phyloP scores from a whole-genome alignment of 2,113 vertebrate genomes.

The Aythya baeri region DNA sequence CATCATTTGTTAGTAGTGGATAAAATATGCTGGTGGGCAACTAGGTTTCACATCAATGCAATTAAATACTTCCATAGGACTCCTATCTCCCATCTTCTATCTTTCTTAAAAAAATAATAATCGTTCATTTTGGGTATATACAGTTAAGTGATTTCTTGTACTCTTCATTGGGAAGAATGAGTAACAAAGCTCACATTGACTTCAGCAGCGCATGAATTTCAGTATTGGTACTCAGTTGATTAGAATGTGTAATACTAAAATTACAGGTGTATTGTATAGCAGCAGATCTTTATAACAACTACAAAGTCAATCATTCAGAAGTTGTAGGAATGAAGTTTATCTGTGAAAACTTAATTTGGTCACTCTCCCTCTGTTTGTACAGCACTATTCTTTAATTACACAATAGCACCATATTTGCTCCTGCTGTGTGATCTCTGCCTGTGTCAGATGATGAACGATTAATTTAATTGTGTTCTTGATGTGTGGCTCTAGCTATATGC shows the following conservation, averaged over 20 bases:
- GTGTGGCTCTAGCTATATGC: neutral
- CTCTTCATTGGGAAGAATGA: neutral
- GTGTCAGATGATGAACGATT: neutral
- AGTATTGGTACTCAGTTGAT: neutral
- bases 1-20: neutral
- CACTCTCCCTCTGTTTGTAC: neutral
- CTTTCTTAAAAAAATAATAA: neutral
- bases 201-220: neutral
- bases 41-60: neutral
- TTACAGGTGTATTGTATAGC: neutral
- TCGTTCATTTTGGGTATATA: neutral
- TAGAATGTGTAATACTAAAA: neutral
- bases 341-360: constrained; percentile 14
- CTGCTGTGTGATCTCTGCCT: neutral
- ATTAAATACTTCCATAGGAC: neutral
- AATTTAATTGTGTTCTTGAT: constrained; percentile 31
- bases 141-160: neutral
- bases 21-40: neutral
- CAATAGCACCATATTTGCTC: neutral
- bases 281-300: neutral
- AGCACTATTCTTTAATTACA: constrained; percentile 6
- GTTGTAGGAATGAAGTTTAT: neutral
- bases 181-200: neutral
- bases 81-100: neutral
- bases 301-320: neutral